Evolutionary conservation across 2,797 vertebrate species (phyloP).

Genomic region (Centroberyx gerrardi): DNA sequence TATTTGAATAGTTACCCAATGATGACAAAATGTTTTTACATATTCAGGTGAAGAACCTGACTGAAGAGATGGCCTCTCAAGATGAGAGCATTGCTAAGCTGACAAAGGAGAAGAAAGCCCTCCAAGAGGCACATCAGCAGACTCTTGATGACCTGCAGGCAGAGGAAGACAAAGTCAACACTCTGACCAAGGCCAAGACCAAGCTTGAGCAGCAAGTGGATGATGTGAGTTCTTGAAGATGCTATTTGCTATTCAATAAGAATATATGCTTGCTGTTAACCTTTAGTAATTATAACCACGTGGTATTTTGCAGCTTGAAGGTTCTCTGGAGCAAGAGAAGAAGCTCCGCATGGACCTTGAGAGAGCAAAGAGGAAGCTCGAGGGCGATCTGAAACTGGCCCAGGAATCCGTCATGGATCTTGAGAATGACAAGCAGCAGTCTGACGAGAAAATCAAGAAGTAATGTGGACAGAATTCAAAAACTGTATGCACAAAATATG

Average conservation of each 20-base stretch:
- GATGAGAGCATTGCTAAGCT: constrained; percentile 82
- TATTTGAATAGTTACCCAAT: rapidly evolving
- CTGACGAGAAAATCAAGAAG: constrained; percentile 92
- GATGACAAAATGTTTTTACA: background rate
- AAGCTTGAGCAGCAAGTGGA: constrained; percentile 93
- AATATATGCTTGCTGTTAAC: background rate
- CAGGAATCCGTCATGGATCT: constrained; percentile 90
- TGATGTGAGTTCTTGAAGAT: constrained; percentile 84
- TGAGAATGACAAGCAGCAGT: constrained; percentile 90
- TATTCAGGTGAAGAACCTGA: constrained; percentile 81
- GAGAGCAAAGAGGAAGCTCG: constrained; percentile 90
- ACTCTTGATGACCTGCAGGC: constrained; percentile 80
- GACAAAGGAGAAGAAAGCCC: constrained; percentile 82
- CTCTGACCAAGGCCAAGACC: constrained; percentile 88
- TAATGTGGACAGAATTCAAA: constrained; percentile 53
- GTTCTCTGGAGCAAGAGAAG: constrained; percentile 91
- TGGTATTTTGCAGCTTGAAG: constrained; percentile 84
- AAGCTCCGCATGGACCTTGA: constrained; percentile 90
- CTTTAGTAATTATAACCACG: background rate
- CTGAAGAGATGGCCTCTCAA: constrained; percentile 81
- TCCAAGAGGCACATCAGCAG: constrained; percentile 80
- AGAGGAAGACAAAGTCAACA: constrained; percentile 90
- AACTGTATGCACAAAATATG: too few species aligned
- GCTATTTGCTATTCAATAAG: background rate
- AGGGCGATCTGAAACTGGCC: constrained; percentile 90